phyloP scores from a whole-genome alignment of 2,113 vertebrate genomes.

The Elaphurus davidianus region DNA sequence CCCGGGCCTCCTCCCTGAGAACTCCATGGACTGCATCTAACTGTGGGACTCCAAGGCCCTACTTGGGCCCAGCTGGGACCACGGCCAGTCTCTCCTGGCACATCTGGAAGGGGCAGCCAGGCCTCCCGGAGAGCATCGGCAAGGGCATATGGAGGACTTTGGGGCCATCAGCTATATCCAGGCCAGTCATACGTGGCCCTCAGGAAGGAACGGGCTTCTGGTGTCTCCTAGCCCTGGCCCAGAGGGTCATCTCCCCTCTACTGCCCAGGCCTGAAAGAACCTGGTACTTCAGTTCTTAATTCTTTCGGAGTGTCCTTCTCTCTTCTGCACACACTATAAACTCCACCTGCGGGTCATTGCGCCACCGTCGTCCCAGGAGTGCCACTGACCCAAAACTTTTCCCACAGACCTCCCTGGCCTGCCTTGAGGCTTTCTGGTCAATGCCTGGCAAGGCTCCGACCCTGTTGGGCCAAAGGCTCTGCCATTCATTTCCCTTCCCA shows the following conservation, averaged over 20 bases:
- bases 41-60: background rate
- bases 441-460: background rate
- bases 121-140: background rate
- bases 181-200: background rate
- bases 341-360: background rate
- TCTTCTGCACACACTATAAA: background rate
- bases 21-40: conserved; percentile 94
- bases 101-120: background rate
- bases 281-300: conserved; percentile 1
- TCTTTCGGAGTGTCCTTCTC: background rate
- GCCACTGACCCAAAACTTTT: background rate
- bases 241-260: background rate
- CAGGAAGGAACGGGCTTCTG: background rate
- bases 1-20: conserved; percentile 88
- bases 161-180: background rate
- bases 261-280: background rate
- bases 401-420: background rate
- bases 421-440: background rate
- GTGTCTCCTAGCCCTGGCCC: background rate
- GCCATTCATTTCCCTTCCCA: background rate
- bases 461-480: background rate
- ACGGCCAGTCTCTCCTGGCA: background rate
- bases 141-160: conserved; percentile 45
- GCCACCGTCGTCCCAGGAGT: background rate
- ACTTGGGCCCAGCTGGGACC: background rate